phyloP scores from a whole-genome alignment of 2,113 vertebrate species.

The Rattus rattus region DNA sequence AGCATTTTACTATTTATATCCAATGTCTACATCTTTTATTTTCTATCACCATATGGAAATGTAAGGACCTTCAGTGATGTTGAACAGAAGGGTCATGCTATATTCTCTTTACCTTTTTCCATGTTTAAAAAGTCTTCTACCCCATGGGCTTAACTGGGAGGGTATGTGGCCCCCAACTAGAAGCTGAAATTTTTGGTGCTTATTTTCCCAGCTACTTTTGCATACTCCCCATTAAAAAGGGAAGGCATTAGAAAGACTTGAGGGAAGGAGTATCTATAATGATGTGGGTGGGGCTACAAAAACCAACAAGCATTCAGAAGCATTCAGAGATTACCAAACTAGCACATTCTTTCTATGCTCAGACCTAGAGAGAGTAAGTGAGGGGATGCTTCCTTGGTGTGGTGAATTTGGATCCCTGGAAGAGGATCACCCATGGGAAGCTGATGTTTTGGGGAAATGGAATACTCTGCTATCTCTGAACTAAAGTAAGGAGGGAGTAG shows the following conservation, averaged over 20 bases:
- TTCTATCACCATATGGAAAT: not conserved
- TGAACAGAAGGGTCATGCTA: not conserved
- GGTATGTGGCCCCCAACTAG: not conserved
- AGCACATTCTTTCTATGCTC: not conserved
- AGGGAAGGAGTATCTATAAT: not conserved
- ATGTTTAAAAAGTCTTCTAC: not conserved
- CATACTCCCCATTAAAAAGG: not conserved
- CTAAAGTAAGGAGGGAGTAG: not conserved
- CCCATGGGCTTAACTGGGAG: not conserved
- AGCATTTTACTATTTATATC: not conserved
- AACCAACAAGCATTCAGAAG: not conserved
- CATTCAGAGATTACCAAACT: not conserved
- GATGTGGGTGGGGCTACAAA: not conserved
- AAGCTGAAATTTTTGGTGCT: not conserved
- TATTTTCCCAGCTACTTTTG: not conserved
- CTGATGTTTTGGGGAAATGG: not conserved
- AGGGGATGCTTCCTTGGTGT: not conserved
- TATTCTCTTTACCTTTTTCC: not conserved
- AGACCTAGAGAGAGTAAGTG: not conserved
- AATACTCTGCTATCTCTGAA: not conserved
- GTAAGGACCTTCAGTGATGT: not conserved
- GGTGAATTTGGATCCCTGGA: not conserved
- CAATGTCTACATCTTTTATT: not conserved
- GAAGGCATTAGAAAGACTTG: not conserved
- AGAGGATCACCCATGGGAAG: not conserved